These are phyloP conservation scores for Folsomia candida DNA, from an alignment of 2,888 invertebrate species.

Conservation along the genomic window DNA sequence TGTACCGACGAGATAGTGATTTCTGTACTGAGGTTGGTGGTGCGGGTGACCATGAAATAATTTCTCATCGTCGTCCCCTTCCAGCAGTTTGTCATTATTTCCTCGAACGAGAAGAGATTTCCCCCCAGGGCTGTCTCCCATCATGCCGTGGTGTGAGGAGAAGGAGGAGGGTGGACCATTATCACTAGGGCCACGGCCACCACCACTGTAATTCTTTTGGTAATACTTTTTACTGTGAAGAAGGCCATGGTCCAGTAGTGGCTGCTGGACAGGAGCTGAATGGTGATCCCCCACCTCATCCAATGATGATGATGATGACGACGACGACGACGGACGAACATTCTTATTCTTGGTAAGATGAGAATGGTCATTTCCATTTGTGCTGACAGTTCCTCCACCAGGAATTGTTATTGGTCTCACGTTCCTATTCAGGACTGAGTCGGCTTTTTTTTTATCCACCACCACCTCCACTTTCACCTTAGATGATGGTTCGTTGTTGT, in stretches of 20 bases:
- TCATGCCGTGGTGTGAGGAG: background rate
- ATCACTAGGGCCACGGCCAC: background rate
- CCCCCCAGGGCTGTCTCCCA: too few species aligned
- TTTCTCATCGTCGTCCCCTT: background rate
- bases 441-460: conserved; percentile 1
- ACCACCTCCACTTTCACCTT: background rate
- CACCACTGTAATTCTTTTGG: background rate
- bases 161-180: background rate
- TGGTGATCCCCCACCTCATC: background rate
- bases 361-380: conserved; percentile 12
- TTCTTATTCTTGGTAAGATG: too few species aligned
- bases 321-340: too few species aligned
- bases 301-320: background rate
- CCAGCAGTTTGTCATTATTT: background rate
- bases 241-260: too few species aligned
- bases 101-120: too few species aligned
- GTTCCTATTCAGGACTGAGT: conserved; percentile 6
- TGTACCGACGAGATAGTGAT: background rate
- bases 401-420: conserved; percentile 34
- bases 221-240: conserved; percentile 2
- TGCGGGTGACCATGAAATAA: background rate
- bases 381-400: conserved; percentile 5
- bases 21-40: background rate
- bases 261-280: too few species aligned
- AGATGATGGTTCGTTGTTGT: background rate